Evolutionary conservation across 2,888 invertebrate species (phyloP), one percentile per base, ranked within the genome.

Genomic region (Sinodicranocentrus sp.): DNA sequence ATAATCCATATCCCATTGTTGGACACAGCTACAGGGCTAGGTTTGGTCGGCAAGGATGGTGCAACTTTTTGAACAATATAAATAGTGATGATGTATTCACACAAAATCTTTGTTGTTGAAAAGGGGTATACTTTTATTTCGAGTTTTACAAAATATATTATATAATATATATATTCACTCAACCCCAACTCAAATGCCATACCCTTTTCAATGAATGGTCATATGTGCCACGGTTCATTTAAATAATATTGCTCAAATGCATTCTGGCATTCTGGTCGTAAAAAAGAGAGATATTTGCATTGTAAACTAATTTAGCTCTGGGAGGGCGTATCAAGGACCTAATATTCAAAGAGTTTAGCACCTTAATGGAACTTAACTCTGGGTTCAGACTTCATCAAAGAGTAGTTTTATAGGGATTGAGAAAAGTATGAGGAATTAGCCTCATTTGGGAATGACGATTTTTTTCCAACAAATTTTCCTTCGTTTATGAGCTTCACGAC

Each of bases 221-320:
- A 67, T 52, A 72, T n/a, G 52, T 52, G 65, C 26, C 68, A 68
- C 77, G 68, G 68, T 68, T 77, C 77, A 77, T 68, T 68, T 52
- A 21, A 26, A 17, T n/a, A 33, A 57, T 23, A 48, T 57, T 48
- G 48, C 57, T 57, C 2, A 21, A 6, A 21, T 6, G 48, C 10
- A 13, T 48, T 48, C 3, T 5, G 10, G 33, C 33, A 48, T 10
- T 3, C 5, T 10, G 48, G 15, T 48, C 6, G 15, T 48, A 48
- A 48, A 48, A 48, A 48, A 48, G 23, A 23, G 44, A 68, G 68
- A 48, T 80, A 75, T 75, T 82, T 82, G 68, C 82, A 82, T 73
- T 68, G 73, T 75, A 67, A 73, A 73, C 73, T 73, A 82, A 82
- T 82, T 82, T 82, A 73, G 73, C 82, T 33, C 28, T 75, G 43